A percentile compares a stretch with the other conserved stretches of the same genome.
These are phyloP conservation scores for Onychomys arenicola DNA, from an alignment of 2,797 vertebrate genomes.

Conservation along the genomic window DNA sequence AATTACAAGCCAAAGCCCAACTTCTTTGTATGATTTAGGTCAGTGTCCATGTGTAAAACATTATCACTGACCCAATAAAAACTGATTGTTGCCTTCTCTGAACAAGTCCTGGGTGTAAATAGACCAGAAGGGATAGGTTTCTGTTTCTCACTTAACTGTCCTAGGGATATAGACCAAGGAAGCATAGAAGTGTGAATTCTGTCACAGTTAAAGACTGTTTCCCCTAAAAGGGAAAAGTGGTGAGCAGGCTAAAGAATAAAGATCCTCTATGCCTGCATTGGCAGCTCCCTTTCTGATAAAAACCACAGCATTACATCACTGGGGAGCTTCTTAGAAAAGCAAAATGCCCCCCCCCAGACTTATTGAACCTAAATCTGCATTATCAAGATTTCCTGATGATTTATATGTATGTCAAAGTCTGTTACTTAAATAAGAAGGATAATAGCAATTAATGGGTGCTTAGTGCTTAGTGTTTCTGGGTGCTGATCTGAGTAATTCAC, in stretches of 20 bases:
- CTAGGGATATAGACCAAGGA: not conserved
- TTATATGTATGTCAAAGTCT: not conserved
- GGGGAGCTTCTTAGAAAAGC: not conserved
- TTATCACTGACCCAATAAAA: not conserved
- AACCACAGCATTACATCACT: not conserved
- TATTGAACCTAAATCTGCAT: not conserved
- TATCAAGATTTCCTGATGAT: not conserved
- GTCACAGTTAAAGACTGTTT: not conserved
- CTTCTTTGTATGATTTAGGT: slow-evolving; percentile 14
- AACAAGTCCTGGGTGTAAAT: not conserved
- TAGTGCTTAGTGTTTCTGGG: not conserved
- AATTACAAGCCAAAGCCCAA: not conserved
- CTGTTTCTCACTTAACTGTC: not conserved
- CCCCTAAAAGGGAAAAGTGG: not conserved
- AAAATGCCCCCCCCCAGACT: not conserved
- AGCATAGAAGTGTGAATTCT: not conserved
- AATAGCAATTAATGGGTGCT: not conserved
- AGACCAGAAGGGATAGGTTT: not conserved
- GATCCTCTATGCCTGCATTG: not conserved
- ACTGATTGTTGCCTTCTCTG: not conserved
- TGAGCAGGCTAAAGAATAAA: not conserved
- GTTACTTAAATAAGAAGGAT: not conserved
- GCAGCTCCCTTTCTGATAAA: not conserved
- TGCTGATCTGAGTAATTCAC: not conserved
- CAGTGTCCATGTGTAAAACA: not conserved